Conservation (phyloP, 2,113 vertebrate genomes). For the Tetraodon nigroviridis region DNA sequence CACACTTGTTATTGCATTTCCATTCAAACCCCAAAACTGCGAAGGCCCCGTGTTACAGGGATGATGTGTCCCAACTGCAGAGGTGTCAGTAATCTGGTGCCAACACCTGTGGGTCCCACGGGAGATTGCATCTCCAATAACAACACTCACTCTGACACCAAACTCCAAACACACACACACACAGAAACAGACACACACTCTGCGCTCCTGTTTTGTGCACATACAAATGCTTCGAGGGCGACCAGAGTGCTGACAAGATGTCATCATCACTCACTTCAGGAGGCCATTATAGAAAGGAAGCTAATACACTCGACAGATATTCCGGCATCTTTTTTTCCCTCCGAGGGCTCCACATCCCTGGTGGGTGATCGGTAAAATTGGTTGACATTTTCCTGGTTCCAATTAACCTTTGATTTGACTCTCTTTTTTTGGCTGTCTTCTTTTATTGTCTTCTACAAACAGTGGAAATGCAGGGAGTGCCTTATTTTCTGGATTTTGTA, state of each 20-base stretch:
- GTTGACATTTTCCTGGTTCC: constrained; percentile 73
- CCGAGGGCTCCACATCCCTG: constrained; percentile 64
- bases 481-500: constrained; percentile 51
- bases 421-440: constrained; percentile 69
- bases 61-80: constrained; percentile 46
- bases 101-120: constrained; percentile 64
- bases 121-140: constrained; percentile 42
- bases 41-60: constrained; percentile 9
- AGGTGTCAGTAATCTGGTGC: constrained; percentile 63
- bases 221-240: constrained; percentile 52
- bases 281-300: constrained; percentile 65
- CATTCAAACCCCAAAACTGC: too few relatives aligned
- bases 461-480: constrained; percentile 31
- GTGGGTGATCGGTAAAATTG: constrained; percentile 73
- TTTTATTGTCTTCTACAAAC: constrained; percentile 64
- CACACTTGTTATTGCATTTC: too few relatives aligned
- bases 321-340: constrained; percentile 52
- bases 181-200: constrained; percentile 15
- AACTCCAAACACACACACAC: constrained; percentile 43
- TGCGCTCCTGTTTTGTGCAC: constrained; percentile 29
- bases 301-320: constrained; percentile 60
- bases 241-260: constrained; percentile 58
- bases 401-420: constrained; percentile 79
- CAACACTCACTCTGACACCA: constrained; percentile 51
- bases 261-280: constrained; percentile 72